Conservation (phyloP, 1,140 invertebrate species). For the Thaumetopoea pityocampa region DNA sequence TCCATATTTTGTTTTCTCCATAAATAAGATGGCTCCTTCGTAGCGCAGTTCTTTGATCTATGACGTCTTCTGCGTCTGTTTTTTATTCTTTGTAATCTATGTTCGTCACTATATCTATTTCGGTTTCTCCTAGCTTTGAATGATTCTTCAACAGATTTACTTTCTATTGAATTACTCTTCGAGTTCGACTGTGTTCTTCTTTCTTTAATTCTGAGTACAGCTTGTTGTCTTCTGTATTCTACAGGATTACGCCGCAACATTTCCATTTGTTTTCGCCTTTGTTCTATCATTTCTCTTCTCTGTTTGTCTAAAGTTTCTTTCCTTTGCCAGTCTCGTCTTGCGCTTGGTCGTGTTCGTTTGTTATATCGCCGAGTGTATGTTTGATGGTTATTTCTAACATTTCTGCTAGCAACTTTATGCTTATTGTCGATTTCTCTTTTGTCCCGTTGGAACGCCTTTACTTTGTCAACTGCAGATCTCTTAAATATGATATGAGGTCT, state of each 20-base stretch:
- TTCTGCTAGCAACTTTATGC: slow-evolving; percentile 19
- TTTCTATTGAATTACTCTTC: slow-evolving; percentile 42
- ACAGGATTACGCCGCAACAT: slow-evolving; percentile 50
- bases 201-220: slow-evolving; percentile 44
- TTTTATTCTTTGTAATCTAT: slow-evolving; percentile 45
- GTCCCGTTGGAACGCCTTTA: slow-evolving; percentile 54
- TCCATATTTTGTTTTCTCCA: slow-evolving; percentile 66
- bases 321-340: slow-evolving; percentile 25
- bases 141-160: slow-evolving; percentile 36
- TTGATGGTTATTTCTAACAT: slow-evolving; percentile 28
- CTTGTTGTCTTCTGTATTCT: slow-evolving; percentile 54
- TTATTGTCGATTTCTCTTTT: slow-evolving; percentile 47
- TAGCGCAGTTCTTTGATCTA: slow-evolving; percentile 82
- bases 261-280: slow-evolving; percentile 47
- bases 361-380: slow-evolving; percentile 22
- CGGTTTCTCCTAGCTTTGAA: slow-evolving; percentile 27
- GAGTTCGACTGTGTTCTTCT: slow-evolving; percentile 38
- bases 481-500: slow-evolving; percentile 83
- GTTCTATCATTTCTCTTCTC: slow-evolving; percentile 49
- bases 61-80: slow-evolving; percentile 68
- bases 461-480: slow-evolving; percentile 77
- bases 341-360: slow-evolving; percentile 26
- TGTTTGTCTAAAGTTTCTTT: slow-evolving; percentile 48
- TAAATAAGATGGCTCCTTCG: slow-evolving; percentile 78
- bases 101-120: slow-evolving; percentile 42